phyloP scores from a whole-genome alignment of 2,113 vertebrate genomes.

The Onychorhynchus coronatus region DNA sequence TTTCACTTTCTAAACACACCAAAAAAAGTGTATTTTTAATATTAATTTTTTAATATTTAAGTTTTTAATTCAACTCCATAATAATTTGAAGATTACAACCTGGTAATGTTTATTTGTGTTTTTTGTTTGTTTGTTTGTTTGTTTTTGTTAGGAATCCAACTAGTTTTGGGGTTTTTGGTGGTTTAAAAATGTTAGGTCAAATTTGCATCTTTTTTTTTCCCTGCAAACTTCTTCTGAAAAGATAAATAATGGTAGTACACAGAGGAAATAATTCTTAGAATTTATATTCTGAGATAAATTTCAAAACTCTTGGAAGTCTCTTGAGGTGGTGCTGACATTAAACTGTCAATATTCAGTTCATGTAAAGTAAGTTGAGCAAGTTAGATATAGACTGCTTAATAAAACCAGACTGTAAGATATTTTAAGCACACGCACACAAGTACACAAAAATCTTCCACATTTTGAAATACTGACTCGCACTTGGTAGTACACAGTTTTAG shows the following conservation, averaged over 20 bases:
- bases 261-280: not conserved
- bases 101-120: not conserved
- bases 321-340: not conserved
- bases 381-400: not conserved
- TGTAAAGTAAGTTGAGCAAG: not conserved
- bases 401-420: not conserved
- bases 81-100: not conserved
- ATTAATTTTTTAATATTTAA: too few species aligned
- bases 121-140: not conserved
- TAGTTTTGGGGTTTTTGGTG: not conserved
- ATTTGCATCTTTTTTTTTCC: not conserved
- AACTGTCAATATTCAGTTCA: not conserved
- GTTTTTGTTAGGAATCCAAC: not conserved
- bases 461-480: not conserved
- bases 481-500: not conserved
- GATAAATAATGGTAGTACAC: not conserved
- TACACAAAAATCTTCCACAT: not conserved
- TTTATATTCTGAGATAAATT: not conserved
- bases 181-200: not conserved
- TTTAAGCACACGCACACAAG: not conserved
- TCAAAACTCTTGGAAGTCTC: not conserved
- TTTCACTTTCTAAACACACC: not conserved
- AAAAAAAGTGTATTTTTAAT: not conserved
- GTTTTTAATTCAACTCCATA: not conserved
- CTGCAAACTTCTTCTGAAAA: accelerated